Base-by-base conservation (phyloP, 2,797 vertebrate species). In the Leptodactylus fallax region DNA sequence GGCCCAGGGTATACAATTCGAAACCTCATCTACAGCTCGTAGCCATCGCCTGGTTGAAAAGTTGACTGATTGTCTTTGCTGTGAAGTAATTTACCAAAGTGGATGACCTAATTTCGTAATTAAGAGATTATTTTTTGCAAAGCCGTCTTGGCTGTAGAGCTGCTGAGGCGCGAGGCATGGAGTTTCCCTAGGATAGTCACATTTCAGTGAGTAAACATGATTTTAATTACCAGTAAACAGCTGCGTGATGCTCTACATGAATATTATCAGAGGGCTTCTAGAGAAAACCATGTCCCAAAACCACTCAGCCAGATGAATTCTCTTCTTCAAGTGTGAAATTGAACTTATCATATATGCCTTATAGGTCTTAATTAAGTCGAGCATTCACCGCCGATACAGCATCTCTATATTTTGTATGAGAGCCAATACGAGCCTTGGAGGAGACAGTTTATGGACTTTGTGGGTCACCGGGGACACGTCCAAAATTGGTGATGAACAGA, bases 191-290 rank as follows among this genome's bases (percentile, higher is more conserved):
- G 16, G 79, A 88, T 83, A 77, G 83, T 90, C 71, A 58, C 79
- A 47, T 90, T 81, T 91, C 88, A 84, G 76, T 90, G 92, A 93
- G 78, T 61, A 90, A 90, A 87, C 77, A 86, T 80, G 92, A 89
- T 87, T 80, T 78, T 87, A 77, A 85, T 85, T 90, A 85, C 67
- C 7, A 76, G 69, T 61, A 82, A 88, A 21, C 88, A 88, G 83
- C 90, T 83, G 88, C 49, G 69, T 72, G 45, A 7, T 60, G 36
- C 53, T 85, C 88, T 19, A 82, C 45, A 72, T 60, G 60, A 53
- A 17, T 72, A 76, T 80, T 76, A 89, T 79, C 85, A 80, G 74
- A 88, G 77, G 65, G 63, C 10, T 51, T 67, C 25, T 86, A 81
- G 27, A 67, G 60, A 71, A 45, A 87, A 90, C 87, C 77, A 74